Percentiles rank a stretch among this genome's conserved stretches.
Evolutionary conservation across 2,888 invertebrate species (phyloP).

Genomic region (Gymnocheta viridis): DNA sequence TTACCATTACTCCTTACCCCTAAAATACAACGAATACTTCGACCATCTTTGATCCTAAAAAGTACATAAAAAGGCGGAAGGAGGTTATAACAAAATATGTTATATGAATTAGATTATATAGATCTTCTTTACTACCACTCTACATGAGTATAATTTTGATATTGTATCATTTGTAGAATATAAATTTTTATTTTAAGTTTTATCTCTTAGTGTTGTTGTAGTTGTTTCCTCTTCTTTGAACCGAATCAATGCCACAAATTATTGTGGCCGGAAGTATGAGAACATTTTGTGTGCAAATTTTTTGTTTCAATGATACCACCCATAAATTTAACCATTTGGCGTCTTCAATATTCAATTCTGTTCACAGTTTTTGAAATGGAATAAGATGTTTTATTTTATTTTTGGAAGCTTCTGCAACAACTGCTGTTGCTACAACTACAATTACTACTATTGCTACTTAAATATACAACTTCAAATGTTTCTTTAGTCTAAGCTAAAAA

Average conservation of each 20-base stretch:
- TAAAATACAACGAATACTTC: not conserved
- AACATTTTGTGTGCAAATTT: conserved; percentile 61
- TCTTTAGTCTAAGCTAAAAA: conserved; percentile 53
- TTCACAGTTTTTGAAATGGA: conserved; percentile 48
- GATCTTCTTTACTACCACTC: conserved; percentile 13
- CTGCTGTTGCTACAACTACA: conserved; percentile 29
- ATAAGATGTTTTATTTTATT: conserved; percentile 40
- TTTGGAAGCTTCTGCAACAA: conserved; percentile 14
- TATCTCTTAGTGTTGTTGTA: conserved; percentile 15
- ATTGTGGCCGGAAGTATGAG: conserved; percentile 68
- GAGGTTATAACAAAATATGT: conserved; percentile 22
- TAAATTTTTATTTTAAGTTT: conserved; percentile 59
- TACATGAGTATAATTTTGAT: conserved; percentile 39
- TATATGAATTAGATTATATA: conserved; percentile 8
- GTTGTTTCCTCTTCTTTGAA: conserved; percentile 29
- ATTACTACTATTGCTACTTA: conserved; percentile 14
- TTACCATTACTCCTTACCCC: not conserved
- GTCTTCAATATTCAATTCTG: conserved; percentile 47
- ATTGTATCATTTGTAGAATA: conserved; percentile 66
- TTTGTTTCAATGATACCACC: conserved; percentile 60
- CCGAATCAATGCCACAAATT: conserved; percentile 68
- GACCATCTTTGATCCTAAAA: conserved; percentile 19
- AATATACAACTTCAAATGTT: conserved; percentile 22
- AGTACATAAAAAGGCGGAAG: not conserved
- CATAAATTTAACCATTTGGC: conserved; percentile 65